Evolutionary conservation across 2,888 invertebrate species (phyloP), one percentile per base, ranked within the genome.

Genomic region (Torymus auratus): DNA sequence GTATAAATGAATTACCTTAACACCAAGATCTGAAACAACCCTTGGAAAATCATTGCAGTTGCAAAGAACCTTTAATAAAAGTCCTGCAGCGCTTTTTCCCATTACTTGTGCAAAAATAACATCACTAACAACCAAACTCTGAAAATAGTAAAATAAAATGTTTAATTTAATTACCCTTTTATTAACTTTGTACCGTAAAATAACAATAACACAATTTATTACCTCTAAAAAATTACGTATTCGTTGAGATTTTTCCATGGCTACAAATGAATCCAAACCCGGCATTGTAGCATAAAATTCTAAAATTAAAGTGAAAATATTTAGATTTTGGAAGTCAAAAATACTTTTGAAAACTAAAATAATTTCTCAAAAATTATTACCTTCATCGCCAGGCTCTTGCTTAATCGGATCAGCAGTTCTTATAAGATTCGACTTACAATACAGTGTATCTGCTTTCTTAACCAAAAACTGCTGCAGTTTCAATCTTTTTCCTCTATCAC

Each of bases 401-500:
- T 88, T 90, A 28, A 86, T 81, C 41, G 88, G 86, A 20, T 89
- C 89, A 28, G 84, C 73, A 52, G 85, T 85, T 82, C 86, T 90
- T 53, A 89, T 87, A 83, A 91, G 87, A 86, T 91, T 91, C 13
- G 89, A 83, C 83, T 91, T 91, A 83, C 90, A 94, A 89, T 96
- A 98, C 83, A 98, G 92, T 70, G 95, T 93, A 87, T 94, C 94
- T 1, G 97, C 96, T 91, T 97, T 97, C 87, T 96, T 96, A 12
- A 96, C 95, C 86, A 97, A 94, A 91, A 98, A 97, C 88, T 96
- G 96, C 88, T 97, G 96, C 61, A 98, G 92, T 88, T 96, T 96
- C 75, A 96, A 91, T 23, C 96, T 93, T 89, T 96, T 96, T 0
- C 95, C 95, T 82, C 96, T 94, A 90, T 96, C 96, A 91, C 96